Conservation (phyloP, 2,797 vertebrate genomes). For the Adelosebastes latens region DNA sequence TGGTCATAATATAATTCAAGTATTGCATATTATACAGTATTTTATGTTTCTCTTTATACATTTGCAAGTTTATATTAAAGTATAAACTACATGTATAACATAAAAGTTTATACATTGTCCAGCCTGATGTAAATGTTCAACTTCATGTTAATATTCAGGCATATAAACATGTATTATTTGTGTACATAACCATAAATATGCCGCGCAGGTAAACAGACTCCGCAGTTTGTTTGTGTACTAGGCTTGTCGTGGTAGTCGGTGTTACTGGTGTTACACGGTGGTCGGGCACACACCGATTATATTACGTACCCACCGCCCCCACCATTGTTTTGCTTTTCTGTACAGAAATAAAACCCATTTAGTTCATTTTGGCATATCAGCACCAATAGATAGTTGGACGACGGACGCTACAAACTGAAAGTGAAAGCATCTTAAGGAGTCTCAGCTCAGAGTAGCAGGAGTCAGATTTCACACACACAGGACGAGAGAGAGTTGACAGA, state of each 20-base stretch:
- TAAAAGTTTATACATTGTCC: neutral
- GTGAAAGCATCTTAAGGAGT: too few relatives aligned
- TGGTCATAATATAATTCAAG: neutral
- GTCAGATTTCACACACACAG: too few relatives aligned
- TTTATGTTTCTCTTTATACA: neutral
- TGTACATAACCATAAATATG: neutral
- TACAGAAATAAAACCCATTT: too few relatives aligned
- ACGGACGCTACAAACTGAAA: too few relatives aligned
- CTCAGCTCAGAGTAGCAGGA: too few relatives aligned
- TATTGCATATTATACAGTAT: neutral
- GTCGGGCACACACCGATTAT: rapidly evolving
- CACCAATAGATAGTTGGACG: rapidly evolving
- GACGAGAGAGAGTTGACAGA: too few relatives aligned
- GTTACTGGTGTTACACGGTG: rapidly evolving
- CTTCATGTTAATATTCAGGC: neutral
- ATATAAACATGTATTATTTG: neutral
- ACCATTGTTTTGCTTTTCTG: rapidly evolving
- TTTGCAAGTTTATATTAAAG: neutral
- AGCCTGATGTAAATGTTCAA: neutral
- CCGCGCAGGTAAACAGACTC: neutral
- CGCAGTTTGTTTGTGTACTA: too few relatives aligned
- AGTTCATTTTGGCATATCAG: too few relatives aligned
- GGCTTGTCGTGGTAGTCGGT: too few relatives aligned
- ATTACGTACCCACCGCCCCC: too few relatives aligned
- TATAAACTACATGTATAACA: neutral